Evolutionary conservation across 2,888 invertebrate genomes (phyloP), one percentile per base, ranked within the genome.

Genomic region (Myathropa florea): DNA sequence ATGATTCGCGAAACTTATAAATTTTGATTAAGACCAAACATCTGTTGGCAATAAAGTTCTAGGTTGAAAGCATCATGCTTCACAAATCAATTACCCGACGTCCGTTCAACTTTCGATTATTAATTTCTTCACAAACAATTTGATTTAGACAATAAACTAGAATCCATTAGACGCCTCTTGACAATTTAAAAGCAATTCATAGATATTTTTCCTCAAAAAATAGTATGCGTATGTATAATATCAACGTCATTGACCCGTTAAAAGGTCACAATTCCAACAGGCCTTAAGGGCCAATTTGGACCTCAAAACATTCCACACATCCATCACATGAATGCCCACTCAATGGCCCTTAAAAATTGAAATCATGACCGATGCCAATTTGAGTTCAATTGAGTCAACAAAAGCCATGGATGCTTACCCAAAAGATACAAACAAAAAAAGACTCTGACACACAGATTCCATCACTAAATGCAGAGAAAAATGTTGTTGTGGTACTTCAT

Each of bases 41-140:
- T 46, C n/a, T 46, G 46, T 46, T 46, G n/a, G 46, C 46, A 46
- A 18, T 46, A 46, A 46, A 18, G 4, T 46, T 18, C 46, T 46
- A 18, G 18, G 18, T 18, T 46, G 46, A 33, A 33, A 6, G 33
- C 2, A 33, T 33, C 46, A n/a, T n/a, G n/a, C n/a, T n/a, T n/a
- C n/a, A n/a, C n/a, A 23, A 24, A 57, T 24, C 14, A 57, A 57
- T 57, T 57, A 14, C 24, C 24, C 12, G 10, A 12, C 4, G 21
- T 21, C 21, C 23, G 55, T 24, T 55, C 55, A 23, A 39, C 55
- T 14, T 57, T 57, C 57, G 57, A 26, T 26, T 14, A 57, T 46
- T 46, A 18, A 65, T 76, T 67, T 60, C 21, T 21, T 30, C 67
- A 61, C 24, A 76, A 76, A 76, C 76, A 76, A 67, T 67, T 76